Evolutionary conservation across 2,888 invertebrate species (phyloP), one percentile per base, ranked within the genome.

Genomic region (Aporophyla lueneburgensis): DNA sequence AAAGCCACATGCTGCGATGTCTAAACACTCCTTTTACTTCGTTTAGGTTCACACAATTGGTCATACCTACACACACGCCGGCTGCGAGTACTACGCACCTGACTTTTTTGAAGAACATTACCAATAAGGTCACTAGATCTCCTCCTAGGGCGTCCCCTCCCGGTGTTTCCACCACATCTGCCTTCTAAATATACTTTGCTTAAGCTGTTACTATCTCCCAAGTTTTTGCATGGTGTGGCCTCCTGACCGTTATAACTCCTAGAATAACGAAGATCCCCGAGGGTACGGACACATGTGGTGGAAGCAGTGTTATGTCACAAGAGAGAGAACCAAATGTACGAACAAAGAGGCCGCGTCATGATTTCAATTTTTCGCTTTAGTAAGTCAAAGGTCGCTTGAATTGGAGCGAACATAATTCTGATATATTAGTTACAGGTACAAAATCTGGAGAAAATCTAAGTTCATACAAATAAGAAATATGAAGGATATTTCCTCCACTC

Each of bases 361-460:
- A 76, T 49, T 85, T 71, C 56, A 81, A 81, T 81, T 81, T 73
- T 65, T 81, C 81, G 85, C 83, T 85, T 85, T 80, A 65, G 71
- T 65, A 62, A 74, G 40, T 61, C 58, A 71, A 75, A 74, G 81
- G 82, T 69, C 56, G 80, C 16, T 6, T 10, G 71, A 75, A 85
- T n/a, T 80, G 71, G 69, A 80, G 85, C 85, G 65, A 61, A 62
- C 49, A 54, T 79, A 81, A 81, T 73, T 19, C 63, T 78, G 83
- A 83, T 79, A 61, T 81, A 83, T 72, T 61, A 66, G 46, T 53
- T 54, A 51, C 80, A 78, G 72, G 80, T 81, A 84, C 84, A 69
- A 61, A 59, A 72, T 69, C 71, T 54, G 19, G 33, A 40, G 54
- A 65, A 78, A 66, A 53, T 49, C 46, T 61, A 40, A 56, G 49